Conservation (phyloP, 64 coral and sea anemone species). For the Actinia tenebrosa region DNA sequence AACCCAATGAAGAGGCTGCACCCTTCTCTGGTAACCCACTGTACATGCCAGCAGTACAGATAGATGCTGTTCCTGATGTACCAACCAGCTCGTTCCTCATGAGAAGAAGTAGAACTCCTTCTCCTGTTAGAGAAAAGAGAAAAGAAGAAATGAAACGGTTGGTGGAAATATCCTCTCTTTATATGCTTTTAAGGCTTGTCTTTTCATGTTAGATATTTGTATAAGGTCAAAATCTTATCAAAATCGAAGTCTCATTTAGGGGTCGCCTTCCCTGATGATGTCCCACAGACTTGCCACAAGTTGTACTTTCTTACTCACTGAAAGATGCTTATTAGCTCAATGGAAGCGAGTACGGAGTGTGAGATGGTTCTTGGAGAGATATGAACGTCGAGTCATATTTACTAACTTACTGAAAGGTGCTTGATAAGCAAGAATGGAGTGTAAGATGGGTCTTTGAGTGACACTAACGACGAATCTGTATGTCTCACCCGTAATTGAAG, state of each 20-base stretch:
- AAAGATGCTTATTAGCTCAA: no score
- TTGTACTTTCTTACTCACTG: no score
- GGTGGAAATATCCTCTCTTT: background rate
- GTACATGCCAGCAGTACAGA: conserved; percentile 40
- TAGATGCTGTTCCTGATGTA: conserved; percentile 71
- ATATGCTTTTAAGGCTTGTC: background rate
- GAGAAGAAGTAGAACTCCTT: conserved; percentile 88
- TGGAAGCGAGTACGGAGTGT: no score
- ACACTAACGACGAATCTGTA: background rate
- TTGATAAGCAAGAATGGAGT: no score
- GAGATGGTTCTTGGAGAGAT: no score
- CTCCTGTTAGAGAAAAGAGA: conserved; percentile 72
- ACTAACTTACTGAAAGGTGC: no score
- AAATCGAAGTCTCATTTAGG: no score
- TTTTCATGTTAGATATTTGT: no score
- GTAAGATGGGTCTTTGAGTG: background rate
- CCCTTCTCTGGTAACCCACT: conserved; percentile 20
- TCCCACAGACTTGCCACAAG: background rate
- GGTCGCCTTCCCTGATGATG: no score
- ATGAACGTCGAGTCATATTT: no score
- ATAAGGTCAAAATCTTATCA: no score
- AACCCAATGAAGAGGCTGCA: background rate
- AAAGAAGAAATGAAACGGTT: conserved; percentile 20
- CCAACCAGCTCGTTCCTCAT: conserved; percentile 86
- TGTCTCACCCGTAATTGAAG: no score